phyloP scores from a whole-genome alignment of 2,888 invertebrate species.

The Drepana falcataria region DNA sequence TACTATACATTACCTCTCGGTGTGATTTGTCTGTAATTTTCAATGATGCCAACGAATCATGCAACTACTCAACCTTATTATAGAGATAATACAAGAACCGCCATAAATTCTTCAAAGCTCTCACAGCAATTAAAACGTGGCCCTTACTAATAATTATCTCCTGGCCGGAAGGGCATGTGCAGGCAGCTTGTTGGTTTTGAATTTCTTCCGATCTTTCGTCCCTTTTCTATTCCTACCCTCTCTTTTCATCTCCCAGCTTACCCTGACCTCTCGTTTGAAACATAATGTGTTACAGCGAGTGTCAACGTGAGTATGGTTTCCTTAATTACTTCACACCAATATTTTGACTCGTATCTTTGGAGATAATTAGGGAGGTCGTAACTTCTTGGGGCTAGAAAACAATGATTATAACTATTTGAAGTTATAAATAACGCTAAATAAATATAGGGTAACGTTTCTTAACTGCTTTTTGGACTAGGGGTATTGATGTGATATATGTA shows the following conservation, averaged over 20 bases:
- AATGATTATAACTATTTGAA: constrained; percentile 2
- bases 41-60: too few species aligned
- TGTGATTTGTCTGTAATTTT: too few species aligned
- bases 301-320: not conserved
- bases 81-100: not conserved
- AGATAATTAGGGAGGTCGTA: constrained; percentile 23
- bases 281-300: not conserved
- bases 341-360: constrained; percentile 27
- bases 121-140: constrained; percentile 44
- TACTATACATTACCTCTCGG: too few species aligned
- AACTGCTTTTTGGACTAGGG: not conserved
- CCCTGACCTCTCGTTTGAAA: not conserved
- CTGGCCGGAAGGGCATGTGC: constrained; percentile 58
- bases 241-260: constrained; percentile 4
- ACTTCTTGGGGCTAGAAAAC: constrained; percentile 1
- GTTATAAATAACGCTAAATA: constrained; percentile 21
- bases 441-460: not conserved
- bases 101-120: constrained; percentile 20
- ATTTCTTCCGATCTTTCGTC: constrained; percentile 30
- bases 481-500: too few species aligned
- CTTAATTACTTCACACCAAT: constrained; percentile 24
- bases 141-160: constrained; percentile 53
- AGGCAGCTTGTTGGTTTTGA: constrained; percentile 55
- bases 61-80: not conserved
- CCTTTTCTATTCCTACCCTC: not conserved